Evolutionary conservation across 2,888 invertebrate genomes (phyloP).

Genomic region (Portevinia maculata): DNA sequence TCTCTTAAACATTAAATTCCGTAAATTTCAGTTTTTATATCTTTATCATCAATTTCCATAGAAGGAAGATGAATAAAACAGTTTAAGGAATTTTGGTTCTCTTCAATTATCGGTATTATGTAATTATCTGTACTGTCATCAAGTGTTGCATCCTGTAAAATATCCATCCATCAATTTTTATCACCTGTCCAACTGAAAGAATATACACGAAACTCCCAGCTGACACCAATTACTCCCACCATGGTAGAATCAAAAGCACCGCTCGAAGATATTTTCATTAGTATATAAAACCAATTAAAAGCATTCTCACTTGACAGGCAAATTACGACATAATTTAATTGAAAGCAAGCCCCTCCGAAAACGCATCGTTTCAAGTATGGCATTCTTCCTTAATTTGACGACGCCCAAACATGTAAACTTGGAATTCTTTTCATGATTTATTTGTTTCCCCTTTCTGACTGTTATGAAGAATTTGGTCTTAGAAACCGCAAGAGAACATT

Average conservation of each 20-base stretch:
- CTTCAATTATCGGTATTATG: slow-evolving; percentile 14
- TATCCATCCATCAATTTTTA: slow-evolving; percentile 36
- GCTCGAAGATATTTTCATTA: slow-evolving; percentile 19
- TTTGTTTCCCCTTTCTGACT: too few relatives aligned
- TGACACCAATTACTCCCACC: slow-evolving; percentile 17
- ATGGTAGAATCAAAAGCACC: slow-evolving; percentile 36
- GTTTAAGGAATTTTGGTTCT: not conserved
- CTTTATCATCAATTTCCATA: not conserved
- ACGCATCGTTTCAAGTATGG: not conserved
- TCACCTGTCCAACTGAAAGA: slow-evolving; percentile 16
- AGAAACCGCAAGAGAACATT: too few relatives aligned
- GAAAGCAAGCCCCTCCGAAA: slow-evolving; percentile 1
- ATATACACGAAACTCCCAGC: slow-evolving; percentile 22
- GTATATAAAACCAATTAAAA: slow-evolving; percentile 27
- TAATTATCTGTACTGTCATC: slow-evolving; percentile 1
- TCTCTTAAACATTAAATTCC: too few relatives aligned
- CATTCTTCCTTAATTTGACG: not conserved
- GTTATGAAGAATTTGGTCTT: too few relatives aligned
- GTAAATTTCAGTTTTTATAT: too few relatives aligned
- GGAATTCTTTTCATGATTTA: slow-evolving; percentile 7
- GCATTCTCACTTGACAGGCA: slow-evolving; percentile 21
- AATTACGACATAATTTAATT: slow-evolving; percentile 39
- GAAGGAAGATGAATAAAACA: not conserved
- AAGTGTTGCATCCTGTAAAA: not conserved
- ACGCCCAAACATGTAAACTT: not conserved